A percentile compares a stretch with the other conserved stretches of the same genome.
phyloP scores from a whole-genome alignment of 2,888 invertebrate genomes.

The Oscheius myriophilus region DNA sequence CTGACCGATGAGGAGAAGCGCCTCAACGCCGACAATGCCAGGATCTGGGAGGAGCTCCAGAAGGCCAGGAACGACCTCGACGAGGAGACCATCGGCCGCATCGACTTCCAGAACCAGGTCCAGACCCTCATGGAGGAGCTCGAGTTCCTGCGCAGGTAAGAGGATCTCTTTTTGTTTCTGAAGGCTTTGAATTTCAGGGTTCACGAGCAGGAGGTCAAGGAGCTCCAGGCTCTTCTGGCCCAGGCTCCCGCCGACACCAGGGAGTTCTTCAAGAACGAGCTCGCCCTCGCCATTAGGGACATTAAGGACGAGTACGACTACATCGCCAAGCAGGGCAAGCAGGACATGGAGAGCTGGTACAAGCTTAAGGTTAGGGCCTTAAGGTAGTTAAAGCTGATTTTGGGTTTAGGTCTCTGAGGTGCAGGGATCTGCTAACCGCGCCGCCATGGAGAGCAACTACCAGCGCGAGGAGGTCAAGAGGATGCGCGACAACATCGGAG shows the following conservation, averaged over 20 bases:
- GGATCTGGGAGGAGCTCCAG: slow-evolving; percentile 69
- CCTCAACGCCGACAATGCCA: slow-evolving; percentile 66
- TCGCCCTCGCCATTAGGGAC: slow-evolving; percentile 74
- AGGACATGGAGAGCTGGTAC: slow-evolving; percentile 75
- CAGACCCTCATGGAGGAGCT: slow-evolving; percentile 71
- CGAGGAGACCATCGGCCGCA: slow-evolving; percentile 72
- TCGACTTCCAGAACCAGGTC: slow-evolving; percentile 71
- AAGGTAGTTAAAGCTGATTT: not conserved
- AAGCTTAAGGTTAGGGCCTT: slow-evolving; percentile 73
- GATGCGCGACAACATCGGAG: slow-evolving; percentile 54
- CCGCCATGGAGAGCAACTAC: slow-evolving; percentile 74
- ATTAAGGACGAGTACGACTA: slow-evolving; percentile 74
- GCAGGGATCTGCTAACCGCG: slow-evolving; percentile 70
- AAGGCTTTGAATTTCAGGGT: slow-evolving; percentile 42
- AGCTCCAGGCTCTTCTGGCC: slow-evolving; percentile 69
- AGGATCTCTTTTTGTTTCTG: slow-evolving; percentile 3
- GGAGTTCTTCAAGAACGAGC: slow-evolving; percentile 75
- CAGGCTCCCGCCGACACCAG: slow-evolving; percentile 70
- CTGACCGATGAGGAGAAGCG: slow-evolving; percentile 70
- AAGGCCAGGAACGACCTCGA: slow-evolving; percentile 71
- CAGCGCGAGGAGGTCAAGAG: slow-evolving; percentile 71
- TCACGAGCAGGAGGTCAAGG: slow-evolving; percentile 71
- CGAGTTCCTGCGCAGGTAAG: slow-evolving; percentile 65
- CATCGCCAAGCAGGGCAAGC: slow-evolving; percentile 71
- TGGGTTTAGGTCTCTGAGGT: slow-evolving; percentile 66